Evolutionary conservation across 2,888 invertebrate genomes (phyloP).

Genomic region (Dynastes hyllus): DNA sequence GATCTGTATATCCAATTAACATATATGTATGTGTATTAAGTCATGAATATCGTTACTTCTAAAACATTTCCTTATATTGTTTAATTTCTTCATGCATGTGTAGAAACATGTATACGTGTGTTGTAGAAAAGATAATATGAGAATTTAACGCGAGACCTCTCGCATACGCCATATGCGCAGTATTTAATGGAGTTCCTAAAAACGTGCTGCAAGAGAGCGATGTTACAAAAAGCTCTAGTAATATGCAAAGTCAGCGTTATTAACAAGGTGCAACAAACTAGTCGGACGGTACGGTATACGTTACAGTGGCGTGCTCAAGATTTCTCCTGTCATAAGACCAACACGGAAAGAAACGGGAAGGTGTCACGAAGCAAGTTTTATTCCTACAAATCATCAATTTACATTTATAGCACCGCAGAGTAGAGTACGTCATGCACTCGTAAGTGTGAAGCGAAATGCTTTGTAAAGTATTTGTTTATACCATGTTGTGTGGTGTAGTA

Average conservation of each 20-base stretch:
- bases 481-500: too few relatives aligned
- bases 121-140: conserved; percentile 62
- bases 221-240: conserved; percentile 64
- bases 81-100: too few relatives aligned
- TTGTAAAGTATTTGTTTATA: too few relatives aligned
- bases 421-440: background rate
- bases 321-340: conserved; percentile 27
- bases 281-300: conserved; percentile 56
- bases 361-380: conserved; percentile 30
- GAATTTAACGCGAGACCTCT: conserved; percentile 65
- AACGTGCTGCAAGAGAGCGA: conserved; percentile 63
- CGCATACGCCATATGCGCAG: conserved; percentile 67
- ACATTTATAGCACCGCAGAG: background rate
- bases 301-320: conserved; percentile 60
- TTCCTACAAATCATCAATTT: conserved; percentile 17
- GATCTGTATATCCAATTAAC: too few relatives aligned
- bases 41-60: too few relatives aligned
- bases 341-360: conserved; percentile 4
- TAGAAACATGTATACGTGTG: background rate
- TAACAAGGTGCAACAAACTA: conserved; percentile 71
- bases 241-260: conserved; percentile 71
- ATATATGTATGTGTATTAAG: too few relatives aligned
- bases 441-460: background rate
- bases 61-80: too few relatives aligned
- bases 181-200: conserved; percentile 67